Base-by-base conservation (phyloP, 2,888 invertebrate genomes). In the Calameuta idolon region DNA sequence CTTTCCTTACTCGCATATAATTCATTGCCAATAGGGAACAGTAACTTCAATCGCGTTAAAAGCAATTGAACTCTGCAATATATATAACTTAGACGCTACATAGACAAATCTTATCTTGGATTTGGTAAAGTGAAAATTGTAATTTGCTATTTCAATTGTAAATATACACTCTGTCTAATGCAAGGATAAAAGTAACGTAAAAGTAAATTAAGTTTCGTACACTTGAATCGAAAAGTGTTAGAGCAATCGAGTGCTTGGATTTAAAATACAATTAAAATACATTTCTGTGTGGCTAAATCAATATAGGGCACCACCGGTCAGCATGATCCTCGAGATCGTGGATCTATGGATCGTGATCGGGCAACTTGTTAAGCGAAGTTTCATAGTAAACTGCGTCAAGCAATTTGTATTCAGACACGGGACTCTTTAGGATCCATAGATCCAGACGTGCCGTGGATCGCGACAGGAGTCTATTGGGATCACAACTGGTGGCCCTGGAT, bases 131-230 rank as follows among this genome's bases (percentile, higher is more conserved):
- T 82, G 79, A 83, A 85, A 80, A 84, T 80, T 82, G 80, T 77
- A 81, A 83, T 82, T 80, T 78, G 79, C 81, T 78, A 77, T 81
- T 74, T 75, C 31, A 11, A 71, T 83, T 82, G 85, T 85, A 86
- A 89, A 89, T 87, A 85, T 88, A 89, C 87, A 89, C 83, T 88
- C 85, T 85, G 83, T 84, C 82, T 85, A 84, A 84, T 84, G 87
- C 86, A 83, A 86, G 85, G 84, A 85, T 85, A 85, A 81, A 82
- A 80, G 82, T 81, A 83, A 84, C 81, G 82, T 84, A 81, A 84
- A 81, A 80, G 82, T 86, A 87, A 87, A 87, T 85, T 81, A 87
- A 84, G 84, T 31, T 86, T 86, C 87, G 87, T 85, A 87, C 87
- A 87, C 79, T 82, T 81, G 74, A 82, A 82, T 83, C 79, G 80